Evolutionary conservation across 2,113 vertebrate species (phyloP).

Genomic region (Sceloporus undulatus): DNA sequence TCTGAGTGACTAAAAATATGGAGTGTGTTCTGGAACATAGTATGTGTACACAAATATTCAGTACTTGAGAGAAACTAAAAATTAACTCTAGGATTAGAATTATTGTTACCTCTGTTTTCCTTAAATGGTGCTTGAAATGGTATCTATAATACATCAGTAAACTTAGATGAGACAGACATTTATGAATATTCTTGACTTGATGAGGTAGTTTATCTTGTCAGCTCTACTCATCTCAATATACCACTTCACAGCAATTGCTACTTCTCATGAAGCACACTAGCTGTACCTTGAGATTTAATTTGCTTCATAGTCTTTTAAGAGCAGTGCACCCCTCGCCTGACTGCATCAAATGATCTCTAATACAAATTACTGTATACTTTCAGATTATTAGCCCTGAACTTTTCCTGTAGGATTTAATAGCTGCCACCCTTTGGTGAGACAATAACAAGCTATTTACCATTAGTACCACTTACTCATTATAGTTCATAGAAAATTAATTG

Average conservation of each 20-base stretch:
- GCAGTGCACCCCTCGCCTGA: conserved; percentile 41
- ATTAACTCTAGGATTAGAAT: conserved; percentile 58
- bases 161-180: conserved; percentile 43
- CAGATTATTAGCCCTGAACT: conserved; percentile 60
- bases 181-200: conserved; percentile 54
- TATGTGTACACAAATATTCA: conserved; percentile 58
- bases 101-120: conserved; percentile 53
- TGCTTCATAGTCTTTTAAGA: conserved; percentile 49
- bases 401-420: neutral
- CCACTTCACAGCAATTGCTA: conserved; percentile 28
- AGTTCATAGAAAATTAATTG: conserved; percentile 9
- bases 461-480: conserved; percentile 8
- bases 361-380: conserved; percentile 69
- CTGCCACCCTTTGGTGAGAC: neutral
- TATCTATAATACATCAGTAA: conserved; percentile 45
- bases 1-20: conserved; percentile 43
- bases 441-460: conserved; percentile 6
- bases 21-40: neutral
- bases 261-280: conserved; percentile 32
- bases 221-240: conserved; percentile 29
- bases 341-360: conserved; percentile 68
- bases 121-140: conserved; percentile 38
- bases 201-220: conserved; percentile 46
- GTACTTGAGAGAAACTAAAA: conserved; percentile 50
- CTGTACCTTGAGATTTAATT: conserved; percentile 42